Percentiles rank a stretch among this genome's conserved stretches.
phyloP scores from a whole-genome alignment of 2,888 invertebrate genomes.

The Campoplex capitator region DNA sequence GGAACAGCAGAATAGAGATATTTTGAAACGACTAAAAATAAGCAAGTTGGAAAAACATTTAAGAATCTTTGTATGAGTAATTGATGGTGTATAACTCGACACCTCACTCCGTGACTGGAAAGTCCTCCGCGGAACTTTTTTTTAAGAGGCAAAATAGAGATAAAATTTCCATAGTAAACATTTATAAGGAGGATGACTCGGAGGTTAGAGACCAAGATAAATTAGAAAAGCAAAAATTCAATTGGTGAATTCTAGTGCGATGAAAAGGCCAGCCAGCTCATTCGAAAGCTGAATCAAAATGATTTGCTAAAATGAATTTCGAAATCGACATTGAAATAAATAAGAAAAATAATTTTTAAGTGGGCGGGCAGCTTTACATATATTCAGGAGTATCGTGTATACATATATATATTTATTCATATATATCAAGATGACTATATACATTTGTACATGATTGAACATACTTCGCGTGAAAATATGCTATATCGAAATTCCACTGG shows the following conservation, averaged over 20 bases:
- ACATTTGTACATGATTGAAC: conserved; percentile 82
- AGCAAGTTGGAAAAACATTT: conserved; percentile 63
- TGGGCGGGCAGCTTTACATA: not conserved
- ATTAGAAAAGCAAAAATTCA: too few relatives aligned
- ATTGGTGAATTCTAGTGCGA: not conserved
- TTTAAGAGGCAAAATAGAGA: not conserved
- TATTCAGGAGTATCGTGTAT: conserved; percentile 62
- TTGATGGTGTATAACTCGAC: conserved; percentile 61
- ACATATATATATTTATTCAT: conserved; percentile 72
- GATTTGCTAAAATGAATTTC: not conserved
- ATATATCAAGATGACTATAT: conserved; percentile 73
- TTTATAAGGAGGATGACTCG: too few relatives aligned
- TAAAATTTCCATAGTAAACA: not conserved
- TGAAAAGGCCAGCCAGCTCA: not conserved
- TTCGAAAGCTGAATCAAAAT: not conserved
- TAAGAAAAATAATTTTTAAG: not conserved
- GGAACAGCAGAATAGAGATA: conserved; percentile 66
- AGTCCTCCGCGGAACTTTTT: not conserved
- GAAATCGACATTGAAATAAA: not conserved
- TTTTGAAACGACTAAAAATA: conserved; percentile 70
- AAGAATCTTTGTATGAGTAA: conserved; percentile 56
- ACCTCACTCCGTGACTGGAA: conserved; percentile 25
- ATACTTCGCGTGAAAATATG: conserved; percentile 67
- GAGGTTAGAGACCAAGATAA: too few relatives aligned
- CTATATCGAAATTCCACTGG: conserved; percentile 39